Evolutionary conservation across 2,797 vertebrate species (phyloP).

Genomic region (Silurus lanzhouensis): DNA sequence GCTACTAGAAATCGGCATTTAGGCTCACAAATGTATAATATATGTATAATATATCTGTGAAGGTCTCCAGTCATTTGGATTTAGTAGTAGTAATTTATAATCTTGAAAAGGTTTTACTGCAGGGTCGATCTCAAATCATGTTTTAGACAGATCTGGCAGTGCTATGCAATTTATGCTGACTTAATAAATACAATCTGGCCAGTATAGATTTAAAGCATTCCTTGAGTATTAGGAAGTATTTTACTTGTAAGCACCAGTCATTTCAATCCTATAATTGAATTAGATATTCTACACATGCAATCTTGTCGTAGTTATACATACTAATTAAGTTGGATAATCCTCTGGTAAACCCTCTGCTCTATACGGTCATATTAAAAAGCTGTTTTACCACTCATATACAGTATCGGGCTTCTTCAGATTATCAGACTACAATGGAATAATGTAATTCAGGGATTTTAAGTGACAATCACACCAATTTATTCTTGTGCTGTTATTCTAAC

Average conservation of each 20-base stretch:
- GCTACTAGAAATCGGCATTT: not conserved
- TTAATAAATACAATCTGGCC: not conserved
- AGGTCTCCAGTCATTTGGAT: not conserved
- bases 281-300: not conserved
- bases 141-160: not conserved
- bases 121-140: not conserved
- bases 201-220: not conserved
- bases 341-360: not conserved
- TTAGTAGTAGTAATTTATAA: not conserved
- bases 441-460: not conserved
- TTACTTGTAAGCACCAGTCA: not conserved
- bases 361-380: not conserved
- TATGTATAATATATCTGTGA: not conserved
- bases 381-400: not conserved
- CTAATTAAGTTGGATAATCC: not conserved
- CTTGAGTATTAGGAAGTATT: not conserved
- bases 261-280: not conserved
- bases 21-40: not conserved
- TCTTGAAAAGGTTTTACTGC: not conserved
- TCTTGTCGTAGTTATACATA: not conserved
- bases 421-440: not conserved
- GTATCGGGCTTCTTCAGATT: not conserved
- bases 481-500: constrained; percentile 5
- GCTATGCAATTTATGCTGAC: not conserved
- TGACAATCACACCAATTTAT: not conserved